phyloP scores from a whole-genome alignment of 2,888 invertebrate species.

The Rhagonycha lutea region DNA sequence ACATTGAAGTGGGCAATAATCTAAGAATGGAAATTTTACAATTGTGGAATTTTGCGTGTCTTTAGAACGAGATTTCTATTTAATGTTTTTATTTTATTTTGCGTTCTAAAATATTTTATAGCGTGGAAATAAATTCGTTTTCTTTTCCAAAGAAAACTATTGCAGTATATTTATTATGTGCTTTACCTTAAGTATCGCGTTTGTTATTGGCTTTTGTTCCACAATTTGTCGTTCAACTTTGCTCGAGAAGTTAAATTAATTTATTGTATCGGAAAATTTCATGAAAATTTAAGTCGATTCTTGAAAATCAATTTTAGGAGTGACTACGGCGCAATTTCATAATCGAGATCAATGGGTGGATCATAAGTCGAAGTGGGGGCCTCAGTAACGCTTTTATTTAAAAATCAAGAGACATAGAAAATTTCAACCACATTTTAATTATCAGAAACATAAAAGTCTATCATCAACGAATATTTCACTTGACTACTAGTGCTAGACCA shows the following conservation, averaged over 20 bases:
- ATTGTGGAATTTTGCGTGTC: not conserved
- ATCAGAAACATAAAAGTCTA: no score
- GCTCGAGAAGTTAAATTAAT: not conserved
- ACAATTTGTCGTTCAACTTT: not conserved
- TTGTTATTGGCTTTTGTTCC: not conserved
- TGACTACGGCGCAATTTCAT: not conserved
- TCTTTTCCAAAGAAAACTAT: not conserved
- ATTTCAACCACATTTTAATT: no score
- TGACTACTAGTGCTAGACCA: no score
- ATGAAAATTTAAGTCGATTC: not conserved
- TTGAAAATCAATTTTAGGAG: not conserved
- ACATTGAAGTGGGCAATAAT: not conserved
- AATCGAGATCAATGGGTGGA: no score
- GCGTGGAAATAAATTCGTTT: not conserved
- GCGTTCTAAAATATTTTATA: not conserved
- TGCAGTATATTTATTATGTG: not conserved
- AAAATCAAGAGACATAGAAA: no score
- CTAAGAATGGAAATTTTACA: not conserved
- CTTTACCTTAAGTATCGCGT: not conserved
- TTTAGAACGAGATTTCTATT: not conserved
- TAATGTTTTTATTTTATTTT: not conserved
- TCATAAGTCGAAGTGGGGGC: no score
- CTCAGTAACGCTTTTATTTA: no score
- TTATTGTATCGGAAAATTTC: not conserved
- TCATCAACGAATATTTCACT: no score